A percentile compares a stretch with the other conserved stretches of the same genome.
phyloP scores from a whole-genome alignment of 2,888 invertebrate species.

The Auanema sp. region DNA sequence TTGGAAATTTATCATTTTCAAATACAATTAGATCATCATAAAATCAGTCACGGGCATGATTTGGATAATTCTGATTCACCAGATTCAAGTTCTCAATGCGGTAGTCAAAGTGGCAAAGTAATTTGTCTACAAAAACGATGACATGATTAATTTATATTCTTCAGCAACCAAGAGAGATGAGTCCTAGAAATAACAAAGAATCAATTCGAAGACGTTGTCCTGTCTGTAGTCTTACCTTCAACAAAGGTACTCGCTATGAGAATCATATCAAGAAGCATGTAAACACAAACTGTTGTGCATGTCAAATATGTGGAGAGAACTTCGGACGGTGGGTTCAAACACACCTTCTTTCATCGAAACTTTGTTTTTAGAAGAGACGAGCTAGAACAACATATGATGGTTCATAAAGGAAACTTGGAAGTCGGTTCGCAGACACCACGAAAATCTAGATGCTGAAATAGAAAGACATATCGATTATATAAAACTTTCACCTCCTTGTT shows the following conservation, averaged over 20 bases:
- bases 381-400: constrained; percentile 17
- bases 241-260: constrained; percentile 17
- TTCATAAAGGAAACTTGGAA: constrained; percentile 20
- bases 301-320: constrained; percentile 20
- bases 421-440: background rate
- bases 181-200: no score
- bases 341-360: background rate
- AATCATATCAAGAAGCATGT: constrained; percentile 18
- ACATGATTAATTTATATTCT: no score
- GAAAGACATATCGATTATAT: no score
- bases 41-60: constrained; percentile 14
- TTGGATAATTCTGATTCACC: background rate
- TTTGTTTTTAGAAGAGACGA: constrained; percentile 13
- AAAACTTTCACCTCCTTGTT: no score
- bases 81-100: no score
- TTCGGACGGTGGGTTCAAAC: constrained; percentile 13
- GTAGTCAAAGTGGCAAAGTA: no score
- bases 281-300: constrained; percentile 17
- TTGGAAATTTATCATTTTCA: constrained; percentile 16
- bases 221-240: constrained; percentile 21
- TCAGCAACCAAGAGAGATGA: no score
- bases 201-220: constrained; percentile 9
- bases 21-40: constrained; percentile 17
- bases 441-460: background rate
- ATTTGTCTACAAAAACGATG: no score